Base-by-base conservation (phyloP, 2,888 invertebrate genomes). In the Epiperipatus broadwayi region DNA sequence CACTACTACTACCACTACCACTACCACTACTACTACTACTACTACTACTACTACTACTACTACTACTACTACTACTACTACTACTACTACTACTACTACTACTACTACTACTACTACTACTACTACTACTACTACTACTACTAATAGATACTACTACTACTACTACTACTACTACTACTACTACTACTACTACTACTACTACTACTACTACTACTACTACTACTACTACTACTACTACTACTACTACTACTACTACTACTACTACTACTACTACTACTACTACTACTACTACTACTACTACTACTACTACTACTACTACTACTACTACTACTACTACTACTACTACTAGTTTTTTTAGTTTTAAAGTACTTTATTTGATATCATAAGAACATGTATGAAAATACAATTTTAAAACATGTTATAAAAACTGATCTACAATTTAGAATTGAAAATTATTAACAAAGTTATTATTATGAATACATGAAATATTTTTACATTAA, bases 1-100 rank as follows among this genome's bases (percentile, higher is more conserved):
- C n/a, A n/a, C n/a, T 25, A 25, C 25, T 25, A n/a, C n/a, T 25
- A n/a, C 25, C n/a, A 25, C 25, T 25, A n/a, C 25, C n/a, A n/a
- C 25, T 25, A n/a, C 25, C n/a, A n/a, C 25, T 25, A n/a, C 25
- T 25, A n/a, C 25, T 25, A n/a, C 25, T 25, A n/a, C 25, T 25
- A n/a, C 25, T 25, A n/a, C 25, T 25, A n/a, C 25, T 25, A n/a
- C 25, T 25, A n/a, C 25, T 25, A n/a, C 25, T 25, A n/a, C 25
- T 25, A 25, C 25, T 25, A 25, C 25, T 25, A 25, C 25, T n/a
- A 25, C n/a, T 25, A 25, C 25, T 25, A 25, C 25, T 25, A 8
- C 25, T 25, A 25, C 25, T 25, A 25, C 25, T 25, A 25, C 25
- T 25, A 25, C 25, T 25, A 25, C 25, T 25, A 25, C 25, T 25